These are phyloP conservation scores for Ciconia stormi DNA, from an alignment of 2,113 vertebrate species.

Conservation along the genomic window DNA sequence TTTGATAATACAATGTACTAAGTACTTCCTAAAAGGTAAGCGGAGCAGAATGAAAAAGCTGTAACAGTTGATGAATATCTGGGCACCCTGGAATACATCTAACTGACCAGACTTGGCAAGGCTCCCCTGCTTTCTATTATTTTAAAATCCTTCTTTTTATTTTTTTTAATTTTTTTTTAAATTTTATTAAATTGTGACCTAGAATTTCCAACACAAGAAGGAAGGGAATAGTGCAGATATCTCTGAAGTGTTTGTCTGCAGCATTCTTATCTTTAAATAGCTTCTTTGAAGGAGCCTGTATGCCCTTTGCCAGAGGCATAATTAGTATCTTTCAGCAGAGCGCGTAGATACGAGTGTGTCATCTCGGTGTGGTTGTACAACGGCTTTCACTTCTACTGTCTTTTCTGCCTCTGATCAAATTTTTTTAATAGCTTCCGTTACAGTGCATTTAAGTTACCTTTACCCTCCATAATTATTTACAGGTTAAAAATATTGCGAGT, in stretches of 20 bases:
- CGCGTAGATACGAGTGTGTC: background rate
- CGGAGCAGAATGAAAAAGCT: background rate
- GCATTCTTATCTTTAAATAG: slow-evolving; percentile 64
- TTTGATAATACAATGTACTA: slow-evolving; percentile 1
- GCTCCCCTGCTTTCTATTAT: background rate
- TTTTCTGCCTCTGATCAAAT: slow-evolving; percentile 34
- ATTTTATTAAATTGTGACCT: background rate
- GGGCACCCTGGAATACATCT: background rate
- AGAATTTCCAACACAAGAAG: slow-evolving; percentile 26
- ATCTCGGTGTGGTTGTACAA: background rate
- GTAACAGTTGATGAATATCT: background rate
- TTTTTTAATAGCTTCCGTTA: slow-evolving; percentile 45
- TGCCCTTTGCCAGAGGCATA: slow-evolving; percentile 55
- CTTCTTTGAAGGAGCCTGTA: slow-evolving; percentile 16
- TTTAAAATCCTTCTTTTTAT: background rate
- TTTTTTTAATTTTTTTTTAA: background rate
- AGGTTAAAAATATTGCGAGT: slow-evolving; percentile 40
- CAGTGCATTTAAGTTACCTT: slow-evolving; percentile 16
- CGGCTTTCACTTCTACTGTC: background rate
- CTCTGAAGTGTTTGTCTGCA: slow-evolving; percentile 50
- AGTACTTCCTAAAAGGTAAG: slow-evolving; percentile 3
- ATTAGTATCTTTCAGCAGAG: slow-evolving; percentile 37
- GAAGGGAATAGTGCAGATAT: background rate
- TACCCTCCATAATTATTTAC: slow-evolving; percentile 55
- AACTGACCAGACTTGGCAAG: background rate